phyloP scores from a whole-genome alignment of 2,797 vertebrate species.

The Lates japonicus region DNA sequence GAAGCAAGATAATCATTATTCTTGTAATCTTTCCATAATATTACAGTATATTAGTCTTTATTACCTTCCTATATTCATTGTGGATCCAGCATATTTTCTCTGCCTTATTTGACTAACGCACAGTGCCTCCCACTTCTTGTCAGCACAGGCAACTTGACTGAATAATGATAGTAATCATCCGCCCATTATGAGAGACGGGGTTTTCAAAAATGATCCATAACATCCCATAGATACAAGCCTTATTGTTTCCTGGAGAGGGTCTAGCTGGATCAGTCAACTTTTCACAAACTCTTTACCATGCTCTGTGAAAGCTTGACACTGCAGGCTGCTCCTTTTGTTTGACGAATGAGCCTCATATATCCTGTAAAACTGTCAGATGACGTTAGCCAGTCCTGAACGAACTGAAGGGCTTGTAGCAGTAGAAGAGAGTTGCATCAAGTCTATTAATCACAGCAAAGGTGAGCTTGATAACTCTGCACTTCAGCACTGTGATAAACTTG shows the following conservation, averaged over 20 bases:
- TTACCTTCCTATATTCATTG: slow-evolving; percentile 53
- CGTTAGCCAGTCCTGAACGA: slow-evolving; percentile 7
- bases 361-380: slow-evolving; percentile 11
- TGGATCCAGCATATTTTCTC: slow-evolving; percentile 60
- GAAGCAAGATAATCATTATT: slow-evolving; percentile 28
- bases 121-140: slow-evolving; percentile 70
- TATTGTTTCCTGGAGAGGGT: slow-evolving; percentile 48
- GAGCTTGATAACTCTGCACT: slow-evolving; percentile 9
- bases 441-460: slow-evolving; percentile 5
- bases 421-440: slow-evolving; percentile 8
- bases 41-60: slow-evolving; percentile 52
- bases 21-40: slow-evolving; percentile 40
- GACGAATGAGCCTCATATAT: not conserved
- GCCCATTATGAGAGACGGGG: slow-evolving; percentile 62
- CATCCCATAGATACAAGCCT: slow-evolving; percentile 43
- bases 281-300: slow-evolving; percentile 25
- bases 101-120: slow-evolving; percentile 70
- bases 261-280: slow-evolving; percentile 26
- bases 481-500: slow-evolving; percentile 7
- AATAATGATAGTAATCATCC: slow-evolving; percentile 80
- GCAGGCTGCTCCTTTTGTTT: slow-evolving; percentile 6
- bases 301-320: slow-evolving; percentile 5
- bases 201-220: slow-evolving; percentile 59
- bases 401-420: not conserved
- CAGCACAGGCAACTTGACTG: slow-evolving; percentile 69